A percentile compares a stretch with the other conserved stretches of the same genome.
These are phyloP conservation scores for Oophaga pumilio DNA, from an alignment of 2,113 vertebrate genomes.

Conservation along the genomic window DNA sequence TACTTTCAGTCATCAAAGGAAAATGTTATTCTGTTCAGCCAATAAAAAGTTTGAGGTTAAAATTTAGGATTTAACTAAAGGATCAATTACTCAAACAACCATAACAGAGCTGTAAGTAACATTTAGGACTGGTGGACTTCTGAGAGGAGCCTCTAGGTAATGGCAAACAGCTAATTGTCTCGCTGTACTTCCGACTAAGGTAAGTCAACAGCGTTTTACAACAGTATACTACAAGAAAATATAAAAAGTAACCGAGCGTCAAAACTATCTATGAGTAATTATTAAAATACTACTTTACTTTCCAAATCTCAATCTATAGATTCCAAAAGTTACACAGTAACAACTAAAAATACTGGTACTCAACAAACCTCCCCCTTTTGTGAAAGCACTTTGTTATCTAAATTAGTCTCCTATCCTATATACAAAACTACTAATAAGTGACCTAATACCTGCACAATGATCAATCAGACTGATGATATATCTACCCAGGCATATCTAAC, in stretches of 20 bases:
- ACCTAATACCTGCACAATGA: not conserved
- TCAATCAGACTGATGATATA: not conserved
- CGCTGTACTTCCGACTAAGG: not conserved
- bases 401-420: not conserved
- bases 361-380: not conserved
- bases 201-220: not conserved
- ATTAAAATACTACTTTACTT: not conserved
- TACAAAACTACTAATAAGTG: not conserved
- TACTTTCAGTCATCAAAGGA: constrained; percentile 24
- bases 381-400: not conserved
- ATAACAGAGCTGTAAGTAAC: not conserved
- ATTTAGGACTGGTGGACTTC: not conserved
- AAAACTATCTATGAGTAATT: not conserved
- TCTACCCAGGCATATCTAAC: not conserved
- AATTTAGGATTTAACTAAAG: not conserved
- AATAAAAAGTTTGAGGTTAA: not conserved
- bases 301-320: not conserved
- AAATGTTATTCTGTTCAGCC: not conserved
- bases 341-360: not conserved
- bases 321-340: not conserved
- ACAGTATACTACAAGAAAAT: not conserved
- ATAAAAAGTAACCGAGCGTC: not conserved
- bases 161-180: not conserved
- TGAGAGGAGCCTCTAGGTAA: not conserved
- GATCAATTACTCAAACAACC: constrained; percentile 17